Conservation (phyloP, 2,888 invertebrate genomes). For the Drosophila vallismaia region DNA sequence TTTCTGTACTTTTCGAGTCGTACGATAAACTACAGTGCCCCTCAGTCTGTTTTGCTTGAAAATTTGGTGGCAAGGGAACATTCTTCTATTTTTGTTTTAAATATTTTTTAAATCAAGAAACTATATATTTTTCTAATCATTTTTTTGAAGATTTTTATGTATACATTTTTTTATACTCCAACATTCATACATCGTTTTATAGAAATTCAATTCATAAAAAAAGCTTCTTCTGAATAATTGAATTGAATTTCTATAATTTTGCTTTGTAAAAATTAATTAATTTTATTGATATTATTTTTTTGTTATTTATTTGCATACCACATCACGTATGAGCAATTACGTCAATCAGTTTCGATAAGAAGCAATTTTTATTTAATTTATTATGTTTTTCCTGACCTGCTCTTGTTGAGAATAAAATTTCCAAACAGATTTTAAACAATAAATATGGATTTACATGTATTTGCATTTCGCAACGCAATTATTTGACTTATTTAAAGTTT, state of each 20-base stretch:
- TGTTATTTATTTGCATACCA: constrained; percentile 2
- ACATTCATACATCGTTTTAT: too few species aligned
- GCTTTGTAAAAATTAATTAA: neutral
- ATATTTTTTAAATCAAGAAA: too few species aligned
- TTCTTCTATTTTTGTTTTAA: too few species aligned
- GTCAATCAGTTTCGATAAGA: constrained; percentile 16
- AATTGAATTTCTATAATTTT: too few species aligned
- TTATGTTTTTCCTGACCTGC: neutral
- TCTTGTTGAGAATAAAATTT: neutral
- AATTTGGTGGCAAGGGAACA: too few species aligned
- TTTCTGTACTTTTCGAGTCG: neutral
- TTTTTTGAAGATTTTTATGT: too few species aligned
- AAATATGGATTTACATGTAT: neutral
- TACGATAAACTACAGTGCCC: too few species aligned
- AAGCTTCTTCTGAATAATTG: too few species aligned
- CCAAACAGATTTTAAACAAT: neutral
- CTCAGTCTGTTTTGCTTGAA: too few species aligned
- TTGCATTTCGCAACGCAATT: neutral
- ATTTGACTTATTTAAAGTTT: neutral
- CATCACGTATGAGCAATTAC: constrained; percentile 7
- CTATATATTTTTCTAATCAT: too few species aligned
- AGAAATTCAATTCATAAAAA: too few species aligned
- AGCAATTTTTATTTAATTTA: constrained; percentile 15
- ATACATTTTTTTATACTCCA: too few species aligned
- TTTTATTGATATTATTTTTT: neutral